phyloP scores from a whole-genome alignment of 1,140 invertebrate genomes.

The Gonioctena quinquepunctata region DNA sequence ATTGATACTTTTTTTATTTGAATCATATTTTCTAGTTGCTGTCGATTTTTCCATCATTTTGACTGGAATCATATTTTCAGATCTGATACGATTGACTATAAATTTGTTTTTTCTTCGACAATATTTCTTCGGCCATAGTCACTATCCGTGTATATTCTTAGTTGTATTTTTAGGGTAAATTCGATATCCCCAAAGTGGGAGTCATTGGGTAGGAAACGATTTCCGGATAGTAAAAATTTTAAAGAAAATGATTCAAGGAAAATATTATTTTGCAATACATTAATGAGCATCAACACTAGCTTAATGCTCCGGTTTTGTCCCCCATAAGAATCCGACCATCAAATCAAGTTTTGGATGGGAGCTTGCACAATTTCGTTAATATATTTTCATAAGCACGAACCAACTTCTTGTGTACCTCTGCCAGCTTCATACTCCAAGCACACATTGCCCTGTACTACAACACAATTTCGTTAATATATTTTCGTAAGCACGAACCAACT shows the following conservation, averaged over 20 bases:
- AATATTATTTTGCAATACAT: too few relatives aligned
- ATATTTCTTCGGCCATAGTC: constrained; percentile 45
- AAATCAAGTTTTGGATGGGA: constrained; percentile 42
- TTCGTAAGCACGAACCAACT: too few relatives aligned
- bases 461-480: too few relatives aligned
- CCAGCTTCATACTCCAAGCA: neutral
- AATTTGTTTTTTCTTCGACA: constrained; percentile 41
- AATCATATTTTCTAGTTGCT: too few relatives aligned
- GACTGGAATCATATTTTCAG: too few relatives aligned
- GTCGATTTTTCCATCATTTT: too few relatives aligned
- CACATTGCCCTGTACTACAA: too few relatives aligned
- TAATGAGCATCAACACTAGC: constrained; percentile 43
- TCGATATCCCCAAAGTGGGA: constrained; percentile 50
- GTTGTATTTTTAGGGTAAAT: constrained; percentile 41
- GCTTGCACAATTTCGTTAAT: constrained; percentile 33
- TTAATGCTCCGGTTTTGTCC: constrained; percentile 54
- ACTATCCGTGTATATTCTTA: too few relatives aligned
- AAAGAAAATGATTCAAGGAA: too few relatives aligned
- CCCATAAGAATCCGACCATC: constrained; percentile 54
- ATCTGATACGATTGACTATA: too few relatives aligned
- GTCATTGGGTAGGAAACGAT: constrained; percentile 53
- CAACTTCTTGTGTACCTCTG: constrained; percentile 37
- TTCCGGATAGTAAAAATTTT: constrained; percentile 49
- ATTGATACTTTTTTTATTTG: too few relatives aligned
- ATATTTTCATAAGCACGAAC: constrained; percentile 42